Base-by-base conservation (phyloP, 2,888 invertebrate genomes). In the Sarcophaga caerulescens region DNA sequence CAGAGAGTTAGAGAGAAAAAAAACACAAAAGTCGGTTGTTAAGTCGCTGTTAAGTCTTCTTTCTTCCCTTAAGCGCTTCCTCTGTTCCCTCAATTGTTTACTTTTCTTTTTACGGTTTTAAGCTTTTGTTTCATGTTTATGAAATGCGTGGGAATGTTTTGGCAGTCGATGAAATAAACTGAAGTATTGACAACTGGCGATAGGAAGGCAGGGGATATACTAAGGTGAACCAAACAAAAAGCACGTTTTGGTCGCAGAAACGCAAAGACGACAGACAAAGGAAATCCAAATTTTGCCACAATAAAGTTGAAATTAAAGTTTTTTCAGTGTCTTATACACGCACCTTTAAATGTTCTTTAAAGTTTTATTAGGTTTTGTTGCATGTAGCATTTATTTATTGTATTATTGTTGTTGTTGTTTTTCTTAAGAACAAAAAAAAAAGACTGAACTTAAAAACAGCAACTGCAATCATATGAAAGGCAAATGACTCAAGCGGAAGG, bases 61-160 rank as follows among this genome's bases (percentile, higher is more conserved):
- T 35, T 35, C 35, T 35, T 35, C 8, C 35, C 35, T 35, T 10
- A 35, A 35, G 10, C 35, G 35, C 2, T 1, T 35, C 35, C 35
- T 59, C 21, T 68, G 52, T 45, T 70, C 59, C 85, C 83, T 80
- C 84, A 68, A 75, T 69, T 12, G 76, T 74, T 87, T 69, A 62
- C 62, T 69, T 52, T 57, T 57, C 82, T 60, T 76, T 52, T 14
- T 14, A 52, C 14, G n/a, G 12, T 59, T 59, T 17, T 45, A 21
- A 35, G 35, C 35, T 10, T 71, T 47, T 19, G 69, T 71, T 80
- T 75, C 45, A 77, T 52, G 52, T 74, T 84, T 86, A 84, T 86
- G 86, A 86, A 86, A 86, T 86, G 86, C 84, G 86, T 86, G 86
- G 86, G 86, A 86, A 86, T 86, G 81, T 80, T 75, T 71, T 63